These are phyloP conservation scores for Hiodon tergisus DNA, from an alignment of 2,113 vertebrate genomes.

Conservation along the genomic window DNA sequence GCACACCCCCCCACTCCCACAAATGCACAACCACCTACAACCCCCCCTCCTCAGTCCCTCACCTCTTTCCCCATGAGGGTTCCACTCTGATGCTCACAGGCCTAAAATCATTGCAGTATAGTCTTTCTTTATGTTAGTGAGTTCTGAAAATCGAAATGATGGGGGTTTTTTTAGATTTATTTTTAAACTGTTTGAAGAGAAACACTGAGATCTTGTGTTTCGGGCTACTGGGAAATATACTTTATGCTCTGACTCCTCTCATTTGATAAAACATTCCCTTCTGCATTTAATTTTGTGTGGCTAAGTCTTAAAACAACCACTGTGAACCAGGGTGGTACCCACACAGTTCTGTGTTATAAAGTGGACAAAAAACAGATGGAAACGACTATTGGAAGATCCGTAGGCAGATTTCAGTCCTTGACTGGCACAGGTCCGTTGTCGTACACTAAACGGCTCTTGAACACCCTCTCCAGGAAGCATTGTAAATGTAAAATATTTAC, in stretches of 20 bases:
- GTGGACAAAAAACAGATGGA: constrained; percentile 14
- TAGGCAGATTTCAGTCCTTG: neutral
- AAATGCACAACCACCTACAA: too few relatives aligned
- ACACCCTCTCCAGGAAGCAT: neutral
- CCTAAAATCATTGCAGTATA: constrained; percentile 4
- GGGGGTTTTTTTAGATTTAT: constrained; percentile 31
- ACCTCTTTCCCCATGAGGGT: neutral
- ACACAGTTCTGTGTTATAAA: neutral
- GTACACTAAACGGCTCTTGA: neutral
- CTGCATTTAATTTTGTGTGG: neutral
- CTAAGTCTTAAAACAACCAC: neutral
- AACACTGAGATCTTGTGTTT: constrained; percentile 27
- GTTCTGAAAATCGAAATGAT: constrained; percentile 26
- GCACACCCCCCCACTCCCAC: constrained; percentile 4
- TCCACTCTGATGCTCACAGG: constrained; percentile 5
- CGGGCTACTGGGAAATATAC: constrained; percentile 21
- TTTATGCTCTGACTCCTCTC: neutral
- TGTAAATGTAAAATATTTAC: neutral
- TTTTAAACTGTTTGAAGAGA: constrained; percentile 37
- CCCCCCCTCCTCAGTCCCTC: neutral
- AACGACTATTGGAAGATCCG: constrained; percentile 27
- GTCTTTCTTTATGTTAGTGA: neutral
- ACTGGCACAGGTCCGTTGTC: neutral
- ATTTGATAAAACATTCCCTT: neutral
- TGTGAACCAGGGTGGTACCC: too few relatives aligned